phyloP scores from a whole-genome alignment of 2,797 vertebrate genomes.

The Orientallactaga sibirica region DNA sequence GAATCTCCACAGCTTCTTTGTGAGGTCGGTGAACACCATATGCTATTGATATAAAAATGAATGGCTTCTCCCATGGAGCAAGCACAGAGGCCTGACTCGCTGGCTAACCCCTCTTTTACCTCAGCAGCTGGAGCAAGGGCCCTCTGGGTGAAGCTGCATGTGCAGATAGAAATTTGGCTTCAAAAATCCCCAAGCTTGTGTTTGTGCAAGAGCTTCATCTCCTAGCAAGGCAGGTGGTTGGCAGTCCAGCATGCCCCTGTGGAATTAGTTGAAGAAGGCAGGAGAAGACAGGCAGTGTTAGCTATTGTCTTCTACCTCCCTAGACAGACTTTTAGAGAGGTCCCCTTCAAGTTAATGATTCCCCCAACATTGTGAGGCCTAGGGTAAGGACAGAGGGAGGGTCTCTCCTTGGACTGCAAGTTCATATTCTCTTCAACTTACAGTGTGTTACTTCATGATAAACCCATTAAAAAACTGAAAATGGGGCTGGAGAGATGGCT shows the following conservation, averaged over 20 bases:
- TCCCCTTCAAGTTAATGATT: background rate
- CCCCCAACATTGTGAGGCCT: background rate
- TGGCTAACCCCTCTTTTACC: slow-evolving; percentile 65
- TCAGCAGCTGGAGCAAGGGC: slow-evolving; percentile 62
- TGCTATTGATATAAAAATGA: slow-evolving; percentile 70
- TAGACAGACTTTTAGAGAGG: background rate
- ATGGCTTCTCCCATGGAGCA: slow-evolving; percentile 38
- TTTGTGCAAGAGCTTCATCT: slow-evolving; percentile 17
- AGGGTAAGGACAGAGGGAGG: background rate
- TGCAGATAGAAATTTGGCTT: slow-evolving; percentile 42
- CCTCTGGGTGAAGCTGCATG: background rate
- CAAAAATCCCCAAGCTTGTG: slow-evolving; percentile 8
- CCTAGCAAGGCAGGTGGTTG: slow-evolving; percentile 27
- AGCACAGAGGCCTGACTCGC: background rate
- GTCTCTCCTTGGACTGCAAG: background rate
- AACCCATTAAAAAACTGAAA: background rate
- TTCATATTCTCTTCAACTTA: background rate
- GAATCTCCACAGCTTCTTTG: slow-evolving; percentile 55
- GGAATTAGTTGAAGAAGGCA: background rate
- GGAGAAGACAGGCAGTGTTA: background rate
- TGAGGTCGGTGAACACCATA: slow-evolving; percentile 68
- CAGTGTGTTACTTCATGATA: background rate
- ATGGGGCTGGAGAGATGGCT: too few relatives aligned
- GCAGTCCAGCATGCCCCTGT: background rate
- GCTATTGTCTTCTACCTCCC: background rate